Evolutionary conservation across 2,888 invertebrate genomes (phyloP), one percentile per base, ranked within the genome.

Genomic region (Philopedon plagiatum): DNA sequence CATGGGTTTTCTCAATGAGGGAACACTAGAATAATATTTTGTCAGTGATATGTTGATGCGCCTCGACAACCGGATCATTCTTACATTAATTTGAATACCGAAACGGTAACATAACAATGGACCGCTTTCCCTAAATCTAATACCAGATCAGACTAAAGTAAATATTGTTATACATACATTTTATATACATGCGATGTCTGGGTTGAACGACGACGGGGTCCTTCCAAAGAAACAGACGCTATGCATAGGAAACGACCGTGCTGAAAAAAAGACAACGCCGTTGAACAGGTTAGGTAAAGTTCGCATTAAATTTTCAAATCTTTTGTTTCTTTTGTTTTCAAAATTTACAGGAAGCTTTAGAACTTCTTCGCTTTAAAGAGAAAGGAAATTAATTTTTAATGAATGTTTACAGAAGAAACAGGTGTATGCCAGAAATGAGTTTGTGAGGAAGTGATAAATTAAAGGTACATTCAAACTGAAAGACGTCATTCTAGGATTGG

Each of bases 131-230:
- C 39, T 34, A 37, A 56, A 64, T 64, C 64, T 64, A 64, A 64
- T 64, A 56, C 54, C 54, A 34, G 51, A 54, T 37, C 64, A 56
- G 64, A 23, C 54, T 56, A 64, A 64, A 56, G 56, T 64, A 64
- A 64, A 64, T 64, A 64, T 64, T 64, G 56, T 64, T 64, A 57
- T 54, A 58, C 54, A 57, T 66, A 57, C 65, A 46, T 57, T 66
- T 66, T 66, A 58, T 66, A 66, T 54, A 66, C 54, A 64, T 29
- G 32, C 54, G 39, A 44, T 18, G 26, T n/a, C 4, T 23, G 15
- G 37, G 26, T 26, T 51, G 39, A 64, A 29, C 29, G 29, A n/a
- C n/a, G n/a, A n/a, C n/a, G n/a, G n/a, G n/a, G 51, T 32, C 51
- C 15, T 54, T 29, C 29, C 11, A 23, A 54, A 29, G 49, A 49